A percentile compares a stretch with the other conserved stretches of the same genome.
phyloP scores from a whole-genome alignment of 2,113 vertebrate species.

The Bujurquina vittata region DNA sequence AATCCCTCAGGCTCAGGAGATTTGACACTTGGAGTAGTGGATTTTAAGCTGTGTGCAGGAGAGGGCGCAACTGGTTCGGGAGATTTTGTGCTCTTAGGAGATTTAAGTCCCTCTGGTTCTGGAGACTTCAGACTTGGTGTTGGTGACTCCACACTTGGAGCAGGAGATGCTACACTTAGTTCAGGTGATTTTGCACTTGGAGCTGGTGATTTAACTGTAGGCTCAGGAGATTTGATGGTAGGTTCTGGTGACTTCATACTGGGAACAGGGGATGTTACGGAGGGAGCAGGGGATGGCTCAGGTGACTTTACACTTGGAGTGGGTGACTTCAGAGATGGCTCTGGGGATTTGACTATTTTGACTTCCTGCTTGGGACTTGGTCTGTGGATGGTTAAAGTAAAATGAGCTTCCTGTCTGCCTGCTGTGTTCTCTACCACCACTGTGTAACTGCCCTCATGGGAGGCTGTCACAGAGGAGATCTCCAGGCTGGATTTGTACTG shows the following conservation, averaged over 20 bases:
- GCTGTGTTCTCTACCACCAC: constrained; percentile 93
- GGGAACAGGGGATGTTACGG: constrained; percentile 55
- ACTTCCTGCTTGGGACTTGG: constrained; percentile 82
- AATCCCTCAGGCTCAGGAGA: constrained; percentile 82
- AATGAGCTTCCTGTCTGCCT: constrained; percentile 91
- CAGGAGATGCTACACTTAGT: constrained; percentile 47
- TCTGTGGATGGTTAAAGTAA: constrained; percentile 89
- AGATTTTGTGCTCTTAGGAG: constrained; percentile 38
- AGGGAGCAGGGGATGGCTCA: constrained; percentile 71
- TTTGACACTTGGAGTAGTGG: constrained; percentile 74
- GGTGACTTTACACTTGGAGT: constrained; percentile 84
- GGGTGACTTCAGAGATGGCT: constrained; percentile 83
- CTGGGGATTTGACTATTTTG: constrained; percentile 84
- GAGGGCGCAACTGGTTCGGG: constrained; percentile 49
- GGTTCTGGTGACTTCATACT: constrained; percentile 57
- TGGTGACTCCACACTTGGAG: constrained; percentile 84
- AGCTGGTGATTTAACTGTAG: constrained; percentile 60
- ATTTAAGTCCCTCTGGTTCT: constrained; percentile 43
- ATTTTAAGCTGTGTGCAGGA: constrained; percentile 81
- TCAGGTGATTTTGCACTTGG: constrained; percentile 66
- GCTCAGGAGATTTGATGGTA: constrained; percentile 54
- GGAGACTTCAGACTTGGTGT: constrained; percentile 76
- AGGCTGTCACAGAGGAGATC: constrained; percentile 87
- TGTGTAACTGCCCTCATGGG: constrained; percentile 92
- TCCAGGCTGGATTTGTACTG: constrained; percentile 96